A percentile compares a stretch with the other conserved stretches of the same genome.
phyloP scores from a whole-genome alignment of 2,797 vertebrate species.

The Arctocebus calabarensis region DNA sequence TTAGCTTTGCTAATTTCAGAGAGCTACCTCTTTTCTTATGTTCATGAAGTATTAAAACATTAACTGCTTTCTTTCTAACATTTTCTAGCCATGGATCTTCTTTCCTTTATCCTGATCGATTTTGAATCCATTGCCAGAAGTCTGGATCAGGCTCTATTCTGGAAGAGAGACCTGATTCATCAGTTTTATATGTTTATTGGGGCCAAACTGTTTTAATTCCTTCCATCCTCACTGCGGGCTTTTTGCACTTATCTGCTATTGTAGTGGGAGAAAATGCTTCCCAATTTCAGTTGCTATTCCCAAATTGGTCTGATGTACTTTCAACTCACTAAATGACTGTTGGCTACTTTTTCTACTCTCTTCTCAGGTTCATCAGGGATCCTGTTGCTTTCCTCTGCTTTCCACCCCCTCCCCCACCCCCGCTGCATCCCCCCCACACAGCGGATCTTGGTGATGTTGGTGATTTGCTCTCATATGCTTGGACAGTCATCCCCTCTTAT shows the following conservation, averaged over 20 bases:
- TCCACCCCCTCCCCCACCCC: background rate
- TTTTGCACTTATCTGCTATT: background rate
- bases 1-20: background rate
- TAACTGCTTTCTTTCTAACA: background rate
- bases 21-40: background rate
- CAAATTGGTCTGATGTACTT: background rate
- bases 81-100: background rate
- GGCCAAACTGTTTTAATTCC: background rate
- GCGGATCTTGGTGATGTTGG: background rate
- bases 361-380: background rate
- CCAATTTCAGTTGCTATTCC: background rate
- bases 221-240: background rate
- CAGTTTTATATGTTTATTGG: background rate
- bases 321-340: background rate
- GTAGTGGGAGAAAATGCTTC: background rate
- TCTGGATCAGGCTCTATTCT: background rate
- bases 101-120: background rate
- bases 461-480: background rate
- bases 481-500: background rate
- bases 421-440: background rate
- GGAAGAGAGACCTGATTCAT: background rate
- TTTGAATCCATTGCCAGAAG: slow-evolving; percentile 3
- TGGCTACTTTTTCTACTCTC: background rate
- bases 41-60: background rate
- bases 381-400: background rate